A percentile compares a stretch with the other conserved stretches of the same genome.
These are phyloP conservation scores for Glaucidium brasilianum DNA, from an alignment of 2,113 vertebrate genomes.

Conservation along the genomic window DNA sequence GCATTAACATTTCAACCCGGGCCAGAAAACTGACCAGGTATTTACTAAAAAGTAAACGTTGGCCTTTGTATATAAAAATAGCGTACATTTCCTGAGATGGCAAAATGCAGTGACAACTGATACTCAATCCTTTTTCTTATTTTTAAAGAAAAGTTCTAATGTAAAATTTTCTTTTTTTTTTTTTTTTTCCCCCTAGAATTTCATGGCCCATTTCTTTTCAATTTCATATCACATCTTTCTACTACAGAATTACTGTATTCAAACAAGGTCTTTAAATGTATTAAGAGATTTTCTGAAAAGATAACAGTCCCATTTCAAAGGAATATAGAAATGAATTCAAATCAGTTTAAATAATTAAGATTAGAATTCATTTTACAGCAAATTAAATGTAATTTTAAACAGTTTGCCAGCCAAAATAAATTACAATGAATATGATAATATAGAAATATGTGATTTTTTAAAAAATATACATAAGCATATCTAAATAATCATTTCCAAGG, in stretches of 20 bases:
- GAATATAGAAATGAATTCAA: neutral
- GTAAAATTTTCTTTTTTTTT: neutral
- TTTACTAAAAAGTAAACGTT: neutral
- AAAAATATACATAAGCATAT: neutral
- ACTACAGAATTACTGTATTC: neutral
- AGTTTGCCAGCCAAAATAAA: neutral
- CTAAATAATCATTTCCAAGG: neutral
- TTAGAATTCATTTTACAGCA: neutral
- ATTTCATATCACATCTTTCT: neutral
- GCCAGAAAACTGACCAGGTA: neutral
- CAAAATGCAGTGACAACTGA: neutral
- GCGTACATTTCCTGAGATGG: neutral
- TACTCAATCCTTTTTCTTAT: neutral
- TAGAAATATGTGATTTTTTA: neutral
- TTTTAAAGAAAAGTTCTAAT: neutral
- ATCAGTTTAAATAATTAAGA: neutral
- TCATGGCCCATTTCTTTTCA: neutral
- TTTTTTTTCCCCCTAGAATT: neutral
- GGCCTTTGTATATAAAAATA: neutral
- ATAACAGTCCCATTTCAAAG: neutral
- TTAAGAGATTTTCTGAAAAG: slow-evolving; percentile 6
- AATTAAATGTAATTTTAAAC: neutral
- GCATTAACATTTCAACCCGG: neutral
- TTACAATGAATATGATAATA: neutral
- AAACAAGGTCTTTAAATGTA: neutral